phyloP scores from a whole-genome alignment of 30 jellyfish, hydroid and myxozoan genomes.

The Turritopsis rubra region DNA sequence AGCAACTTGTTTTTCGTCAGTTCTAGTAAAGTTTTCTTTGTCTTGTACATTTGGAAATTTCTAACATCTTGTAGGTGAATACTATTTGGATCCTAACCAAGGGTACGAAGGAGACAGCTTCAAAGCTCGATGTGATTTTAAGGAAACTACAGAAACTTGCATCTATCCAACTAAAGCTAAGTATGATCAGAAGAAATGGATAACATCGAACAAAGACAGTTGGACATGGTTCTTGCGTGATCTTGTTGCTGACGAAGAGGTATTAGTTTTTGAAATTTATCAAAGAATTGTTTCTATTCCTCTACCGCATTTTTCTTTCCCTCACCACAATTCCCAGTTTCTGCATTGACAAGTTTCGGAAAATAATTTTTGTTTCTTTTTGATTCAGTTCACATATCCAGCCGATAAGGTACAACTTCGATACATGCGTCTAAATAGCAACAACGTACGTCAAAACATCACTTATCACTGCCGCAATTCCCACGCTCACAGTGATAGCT shows the following conservation, averaged over 20 bases:
- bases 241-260: background rate
- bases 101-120: conserved; percentile 69
- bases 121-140: conserved; percentile 57
- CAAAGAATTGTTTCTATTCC: no score
- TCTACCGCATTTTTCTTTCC: no score
- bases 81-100: conserved; percentile 84
- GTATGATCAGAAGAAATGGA: conserved; percentile 66
- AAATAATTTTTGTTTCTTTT: background rate
- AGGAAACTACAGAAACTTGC: conserved; percentile 75
- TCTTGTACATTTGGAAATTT: background rate
- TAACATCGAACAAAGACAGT: conserved; percentile 15
- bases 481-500: conserved; percentile 48
- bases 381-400: conserved; percentile 67
- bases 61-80: conserved; percentile 53
- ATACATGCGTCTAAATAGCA: conserved; percentile 74
- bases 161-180: conserved; percentile 20
- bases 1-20: background rate
- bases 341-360: background rate
- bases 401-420: conserved; percentile 76
- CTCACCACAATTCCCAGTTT: no score
- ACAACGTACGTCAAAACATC: conserved; percentile 72
- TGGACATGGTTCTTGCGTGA: conserved; percentile 28
- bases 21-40: background rate
- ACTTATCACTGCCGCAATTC: conserved; percentile 87
- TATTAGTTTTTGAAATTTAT: no score